These are phyloP conservation scores for Acrossocheilus wenchowensis DNA, from an alignment of 2,797 vertebrate genomes.

Conservation along the genomic window DNA sequence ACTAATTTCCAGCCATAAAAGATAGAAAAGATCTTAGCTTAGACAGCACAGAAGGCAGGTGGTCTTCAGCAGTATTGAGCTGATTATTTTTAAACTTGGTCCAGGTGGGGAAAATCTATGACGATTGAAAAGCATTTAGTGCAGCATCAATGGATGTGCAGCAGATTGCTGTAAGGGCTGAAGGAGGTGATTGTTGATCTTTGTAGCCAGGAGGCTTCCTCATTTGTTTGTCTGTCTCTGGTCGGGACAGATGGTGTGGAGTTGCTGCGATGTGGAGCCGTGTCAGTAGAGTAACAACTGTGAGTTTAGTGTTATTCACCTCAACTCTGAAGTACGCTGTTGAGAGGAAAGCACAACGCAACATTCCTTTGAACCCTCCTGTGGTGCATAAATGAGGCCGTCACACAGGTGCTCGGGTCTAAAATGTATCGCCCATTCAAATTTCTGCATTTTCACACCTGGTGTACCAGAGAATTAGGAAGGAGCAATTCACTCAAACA, in stretches of 20 bases:
- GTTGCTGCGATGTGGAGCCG: conserved; percentile 57
- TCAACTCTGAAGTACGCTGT: conserved; percentile 37
- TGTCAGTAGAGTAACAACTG: conserved; percentile 61
- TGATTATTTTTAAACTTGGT: conserved; percentile 52
- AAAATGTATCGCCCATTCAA: conserved; percentile 14
- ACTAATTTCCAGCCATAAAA: not conserved
- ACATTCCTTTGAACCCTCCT: conserved; percentile 32
- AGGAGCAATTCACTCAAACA: not conserved
- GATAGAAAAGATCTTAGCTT: not conserved
- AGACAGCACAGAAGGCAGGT: conserved; percentile 27
- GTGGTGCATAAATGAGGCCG: not conserved
- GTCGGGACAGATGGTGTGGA: conserved; percentile 61
- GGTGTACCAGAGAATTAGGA: conserved; percentile 1
- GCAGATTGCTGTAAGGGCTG: conserved; percentile 54
- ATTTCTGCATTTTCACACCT: not conserved
- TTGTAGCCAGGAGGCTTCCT: conserved; percentile 54
- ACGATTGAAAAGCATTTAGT: conserved; percentile 62
- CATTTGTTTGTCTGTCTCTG: conserved; percentile 61
- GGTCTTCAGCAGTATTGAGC: conserved; percentile 60
- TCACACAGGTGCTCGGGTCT: not conserved
- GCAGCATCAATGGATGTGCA: conserved; percentile 56
- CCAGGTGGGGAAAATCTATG: conserved; percentile 66
- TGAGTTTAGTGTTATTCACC: conserved; percentile 58
- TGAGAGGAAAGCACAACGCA: conserved; percentile 35
- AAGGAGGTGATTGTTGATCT: conserved; percentile 58